Conservation (phyloP, 2,113 vertebrate genomes). For the Zingel zingel region DNA sequence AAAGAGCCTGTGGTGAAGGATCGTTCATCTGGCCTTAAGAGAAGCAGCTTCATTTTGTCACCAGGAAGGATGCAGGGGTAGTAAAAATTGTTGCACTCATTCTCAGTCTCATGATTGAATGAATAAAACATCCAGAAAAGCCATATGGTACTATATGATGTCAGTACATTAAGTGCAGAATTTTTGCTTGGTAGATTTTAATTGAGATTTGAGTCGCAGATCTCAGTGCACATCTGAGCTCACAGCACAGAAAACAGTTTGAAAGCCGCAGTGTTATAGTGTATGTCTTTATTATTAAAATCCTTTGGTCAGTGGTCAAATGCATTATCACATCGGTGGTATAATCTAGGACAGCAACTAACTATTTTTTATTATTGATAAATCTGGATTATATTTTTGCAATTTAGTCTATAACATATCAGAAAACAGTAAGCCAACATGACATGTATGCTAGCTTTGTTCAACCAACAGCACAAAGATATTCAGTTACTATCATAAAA, state of each 20-base stretch:
- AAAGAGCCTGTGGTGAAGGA: slow-evolving; percentile 40
- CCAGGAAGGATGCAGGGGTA: background rate
- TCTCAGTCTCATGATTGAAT: slow-evolving; percentile 10
- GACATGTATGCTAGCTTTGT: background rate
- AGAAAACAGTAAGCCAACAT: background rate
- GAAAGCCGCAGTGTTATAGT: background rate
- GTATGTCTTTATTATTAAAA: background rate
- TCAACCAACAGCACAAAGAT: background rate
- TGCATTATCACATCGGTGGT: background rate
- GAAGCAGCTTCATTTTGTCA: slow-evolving; percentile 17
- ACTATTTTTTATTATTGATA: background rate
- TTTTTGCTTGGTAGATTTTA: slow-evolving; percentile 8
- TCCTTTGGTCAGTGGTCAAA: background rate
- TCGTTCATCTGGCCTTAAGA: slow-evolving; percentile 37
- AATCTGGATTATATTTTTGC: background rate
- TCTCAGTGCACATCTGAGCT: background rate
- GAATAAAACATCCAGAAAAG: slow-evolving; percentile 1
- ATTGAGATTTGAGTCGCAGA: background rate
- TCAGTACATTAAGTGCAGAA: background rate
- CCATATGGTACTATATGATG: background rate
- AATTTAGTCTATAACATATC: background rate
- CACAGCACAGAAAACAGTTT: background rate
- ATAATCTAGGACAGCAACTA: background rate
- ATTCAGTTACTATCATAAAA: background rate
- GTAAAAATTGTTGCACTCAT: background rate